Conservation (phyloP, 2,888 invertebrate genomes). For the Artemia sp. region DNA sequence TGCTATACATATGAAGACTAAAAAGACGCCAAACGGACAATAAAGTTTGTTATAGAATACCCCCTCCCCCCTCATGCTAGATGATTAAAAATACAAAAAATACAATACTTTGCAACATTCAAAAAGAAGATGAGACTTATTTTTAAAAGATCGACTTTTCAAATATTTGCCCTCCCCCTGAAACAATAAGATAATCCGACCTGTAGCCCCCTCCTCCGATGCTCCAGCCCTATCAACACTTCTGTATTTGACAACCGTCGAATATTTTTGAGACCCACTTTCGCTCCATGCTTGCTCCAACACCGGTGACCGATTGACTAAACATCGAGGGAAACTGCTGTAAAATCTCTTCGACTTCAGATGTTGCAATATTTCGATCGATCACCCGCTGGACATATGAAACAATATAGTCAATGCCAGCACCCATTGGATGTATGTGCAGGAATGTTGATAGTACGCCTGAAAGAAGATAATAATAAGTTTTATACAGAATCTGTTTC, state of each 20-base stretch:
- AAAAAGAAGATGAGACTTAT: no score
- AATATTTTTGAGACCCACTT: conserved; percentile 73
- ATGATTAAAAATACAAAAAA: no score
- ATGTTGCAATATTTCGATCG: conserved; percentile 48
- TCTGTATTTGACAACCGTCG: background rate
- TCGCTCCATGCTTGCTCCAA: conserved; percentile 67
- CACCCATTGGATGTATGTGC: conserved; percentile 81
- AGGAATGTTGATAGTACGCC: conserved; percentile 71
- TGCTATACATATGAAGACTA: no score
- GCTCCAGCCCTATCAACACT: background rate
- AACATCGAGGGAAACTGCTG: conserved; percentile 62
- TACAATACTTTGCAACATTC: no score
- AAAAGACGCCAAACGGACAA: no score
- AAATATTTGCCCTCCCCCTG: no score
- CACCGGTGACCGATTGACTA: conserved; percentile 54
- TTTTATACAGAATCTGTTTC: no score
- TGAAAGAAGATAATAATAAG: conserved; percentile 25
- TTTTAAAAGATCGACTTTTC: no score
- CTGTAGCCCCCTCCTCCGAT: no score
- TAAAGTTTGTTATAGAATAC: no score
- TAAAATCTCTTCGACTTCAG: conserved; percentile 58
- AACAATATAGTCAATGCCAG: conserved; percentile 73
- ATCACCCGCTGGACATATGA: conserved; percentile 72
- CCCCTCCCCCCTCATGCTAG: no score
- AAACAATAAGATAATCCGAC: no score